A percentile compares a stretch with the other conserved stretches of the same genome.
Evolutionary conservation across 2,113 vertebrate species (phyloP).

Genomic region (Neodon shergylaensis): DNA sequence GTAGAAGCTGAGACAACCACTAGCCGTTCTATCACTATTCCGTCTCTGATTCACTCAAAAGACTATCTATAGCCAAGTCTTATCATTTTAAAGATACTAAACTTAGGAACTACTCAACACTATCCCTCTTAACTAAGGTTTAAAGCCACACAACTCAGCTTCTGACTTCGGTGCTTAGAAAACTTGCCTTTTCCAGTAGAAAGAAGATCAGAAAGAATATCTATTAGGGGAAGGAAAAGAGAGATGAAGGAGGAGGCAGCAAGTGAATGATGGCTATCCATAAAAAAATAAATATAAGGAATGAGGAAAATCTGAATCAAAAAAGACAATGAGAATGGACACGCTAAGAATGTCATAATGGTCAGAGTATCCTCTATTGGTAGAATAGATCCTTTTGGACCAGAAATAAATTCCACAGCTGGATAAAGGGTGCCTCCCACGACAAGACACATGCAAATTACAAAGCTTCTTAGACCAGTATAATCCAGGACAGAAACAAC

Average conservation of each 20-base stretch:
- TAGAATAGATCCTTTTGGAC: constrained; percentile 71
- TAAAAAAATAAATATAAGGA: neutral
- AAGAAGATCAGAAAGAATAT: neutral
- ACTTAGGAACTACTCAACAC: constrained; percentile 6
- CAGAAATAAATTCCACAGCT: constrained; percentile 82
- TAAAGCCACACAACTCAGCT: constrained; percentile 1
- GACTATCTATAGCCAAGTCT: neutral
- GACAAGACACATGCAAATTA: constrained; percentile 85
- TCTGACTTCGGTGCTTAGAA: neutral
- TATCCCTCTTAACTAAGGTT: neutral
- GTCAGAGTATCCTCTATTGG: constrained; percentile 54
- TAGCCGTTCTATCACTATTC: neutral
- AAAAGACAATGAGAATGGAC: neutral
- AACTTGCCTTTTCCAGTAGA: constrained; percentile 25
- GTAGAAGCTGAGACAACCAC: neutral
- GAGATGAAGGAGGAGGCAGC: neutral
- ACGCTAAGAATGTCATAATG: constrained; percentile 58
- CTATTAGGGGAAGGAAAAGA: neutral
- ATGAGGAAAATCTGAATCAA: constrained; percentile 52
- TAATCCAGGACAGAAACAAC: constrained; percentile 81
- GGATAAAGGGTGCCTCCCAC: constrained; percentile 82
- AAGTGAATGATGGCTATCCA: neutral
- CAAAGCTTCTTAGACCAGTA: constrained; percentile 81
- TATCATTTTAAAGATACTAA: constrained; percentile 59
- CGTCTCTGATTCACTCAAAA: constrained; percentile 10